Percentiles rank a stretch among this genome's conserved stretches.
These are phyloP conservation scores for Micromys minutus DNA, from an alignment of 2,113 vertebrate species.

Conservation along the genomic window DNA sequence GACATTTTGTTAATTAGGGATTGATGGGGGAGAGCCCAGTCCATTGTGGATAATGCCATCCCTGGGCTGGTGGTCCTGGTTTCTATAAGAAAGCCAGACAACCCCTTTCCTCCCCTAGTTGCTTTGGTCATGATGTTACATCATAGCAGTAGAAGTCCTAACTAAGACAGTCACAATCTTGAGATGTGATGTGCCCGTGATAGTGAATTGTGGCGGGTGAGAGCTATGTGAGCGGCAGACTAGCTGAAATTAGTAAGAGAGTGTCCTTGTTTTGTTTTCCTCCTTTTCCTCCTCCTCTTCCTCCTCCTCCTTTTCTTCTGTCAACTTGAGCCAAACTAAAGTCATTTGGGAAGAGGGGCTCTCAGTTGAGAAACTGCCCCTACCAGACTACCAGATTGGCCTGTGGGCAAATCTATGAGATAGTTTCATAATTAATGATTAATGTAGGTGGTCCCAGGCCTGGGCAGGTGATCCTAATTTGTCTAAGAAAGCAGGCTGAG, in stretches of 20 bases:
- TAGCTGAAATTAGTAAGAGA: not conserved
- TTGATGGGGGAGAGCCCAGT: not conserved
- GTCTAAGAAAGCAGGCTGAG: not conserved
- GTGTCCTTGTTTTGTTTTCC: not conserved
- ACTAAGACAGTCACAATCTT: not conserved
- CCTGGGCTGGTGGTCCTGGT: not conserved
- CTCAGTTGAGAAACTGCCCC: not conserved
- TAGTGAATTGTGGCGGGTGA: not conserved
- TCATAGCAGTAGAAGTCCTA: not conserved
- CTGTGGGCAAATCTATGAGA: not conserved
- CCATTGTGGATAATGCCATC: not conserved
- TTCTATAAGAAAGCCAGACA: not conserved
- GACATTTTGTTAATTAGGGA: not conserved
- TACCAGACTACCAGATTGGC: not conserved
- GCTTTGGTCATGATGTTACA: not conserved
- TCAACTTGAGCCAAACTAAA: not conserved
- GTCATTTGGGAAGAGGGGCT: not conserved
- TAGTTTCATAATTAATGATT: not conserved
- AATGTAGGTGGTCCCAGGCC: not conserved
- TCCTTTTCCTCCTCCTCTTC: no score
- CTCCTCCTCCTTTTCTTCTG: no score
- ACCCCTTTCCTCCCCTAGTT: not conserved
- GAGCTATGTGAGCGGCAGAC: not conserved
- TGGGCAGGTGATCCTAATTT: not conserved
- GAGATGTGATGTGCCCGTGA: not conserved